A percentile compares a stretch with the other conserved stretches of the same genome.
Evolutionary conservation across 2,888 invertebrate species (phyloP).

Genomic region (Chymomyza procnemis): DNA sequence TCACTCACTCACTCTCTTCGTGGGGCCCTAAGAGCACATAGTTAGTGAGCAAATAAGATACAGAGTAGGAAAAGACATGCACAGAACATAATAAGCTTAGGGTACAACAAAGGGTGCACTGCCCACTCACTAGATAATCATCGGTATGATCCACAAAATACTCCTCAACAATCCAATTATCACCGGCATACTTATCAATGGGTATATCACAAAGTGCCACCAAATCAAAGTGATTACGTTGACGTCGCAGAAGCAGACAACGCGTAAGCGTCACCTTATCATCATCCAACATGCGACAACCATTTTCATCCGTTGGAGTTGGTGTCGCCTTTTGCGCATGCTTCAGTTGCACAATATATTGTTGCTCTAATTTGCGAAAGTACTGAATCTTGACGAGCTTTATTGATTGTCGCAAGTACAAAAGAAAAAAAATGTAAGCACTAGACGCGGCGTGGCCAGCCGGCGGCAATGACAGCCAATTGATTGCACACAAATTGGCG

Average conservation of each 20-base stretch:
- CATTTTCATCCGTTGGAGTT: constrained; percentile 16
- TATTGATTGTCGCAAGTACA: constrained; percentile 23
- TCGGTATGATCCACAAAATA: constrained; percentile 72
- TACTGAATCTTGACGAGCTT: constrained; percentile 69
- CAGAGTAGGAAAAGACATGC: background rate
- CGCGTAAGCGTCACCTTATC: constrained; percentile 38
- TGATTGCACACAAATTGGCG: constrained; percentile 44
- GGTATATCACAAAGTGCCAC: constrained; percentile 69
- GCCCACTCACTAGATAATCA: constrained; percentile 73
- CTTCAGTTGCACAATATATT: constrained; percentile 34
- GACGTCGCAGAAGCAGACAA: constrained; percentile 54
- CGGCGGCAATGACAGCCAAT: background rate
- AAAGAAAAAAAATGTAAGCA: constrained; percentile 7
- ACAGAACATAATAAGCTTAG: background rate
- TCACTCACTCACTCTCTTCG: background rate
- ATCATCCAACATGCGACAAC: background rate
- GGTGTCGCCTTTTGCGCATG: constrained; percentile 47
- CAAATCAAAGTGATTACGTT: constrained; percentile 72
- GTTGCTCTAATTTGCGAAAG: constrained; percentile 68
- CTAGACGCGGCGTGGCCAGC: constrained; percentile 15
- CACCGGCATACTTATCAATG: constrained; percentile 69
- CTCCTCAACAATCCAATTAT: constrained; percentile 75
- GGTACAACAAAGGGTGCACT: background rate
- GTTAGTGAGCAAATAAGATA: background rate
- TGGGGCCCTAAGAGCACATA: background rate